phyloP scores from a whole-genome alignment of 2,888 invertebrate species.

The Xestia ashworthii region DNA sequence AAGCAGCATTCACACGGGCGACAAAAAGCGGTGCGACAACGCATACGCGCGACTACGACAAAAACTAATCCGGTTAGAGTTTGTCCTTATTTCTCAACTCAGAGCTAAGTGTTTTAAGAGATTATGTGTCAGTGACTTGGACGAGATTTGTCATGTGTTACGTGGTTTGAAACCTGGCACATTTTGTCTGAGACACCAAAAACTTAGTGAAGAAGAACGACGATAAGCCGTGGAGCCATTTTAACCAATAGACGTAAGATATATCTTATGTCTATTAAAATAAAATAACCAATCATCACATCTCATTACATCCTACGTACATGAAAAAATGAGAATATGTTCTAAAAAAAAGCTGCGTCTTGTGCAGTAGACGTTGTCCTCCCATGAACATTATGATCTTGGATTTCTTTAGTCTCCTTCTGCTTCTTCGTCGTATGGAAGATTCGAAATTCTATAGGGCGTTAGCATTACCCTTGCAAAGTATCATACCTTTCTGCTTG shows the following conservation, averaged over 20 bases:
- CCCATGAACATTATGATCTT: not conserved
- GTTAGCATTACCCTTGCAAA: not conserved
- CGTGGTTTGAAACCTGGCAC: not conserved
- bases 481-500: not conserved
- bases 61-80: conserved; percentile 61
- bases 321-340: not conserved
- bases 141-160: conserved; percentile 27
- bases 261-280: no score
- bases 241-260: no score
- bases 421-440: no score
- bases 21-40: conserved; percentile 63
- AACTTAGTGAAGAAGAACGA: not conserved
- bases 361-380: not conserved
- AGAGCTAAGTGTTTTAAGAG: conserved; percentile 30
- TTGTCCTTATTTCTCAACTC: conserved; percentile 60
- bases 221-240: not conserved
- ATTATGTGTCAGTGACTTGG: conserved; percentile 33
- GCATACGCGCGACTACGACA: conserved; percentile 41
- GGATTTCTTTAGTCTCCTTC: not conserved
- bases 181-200: not conserved
- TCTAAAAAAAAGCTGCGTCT: not conserved
- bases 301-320: no score
- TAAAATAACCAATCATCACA: no score
- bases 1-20: conserved; percentile 65
- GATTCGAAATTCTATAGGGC: not conserved